These are phyloP conservation scores for Pelecanus crispus DNA, from an alignment of 2,113 vertebrate genomes.

Conservation along the genomic window DNA sequence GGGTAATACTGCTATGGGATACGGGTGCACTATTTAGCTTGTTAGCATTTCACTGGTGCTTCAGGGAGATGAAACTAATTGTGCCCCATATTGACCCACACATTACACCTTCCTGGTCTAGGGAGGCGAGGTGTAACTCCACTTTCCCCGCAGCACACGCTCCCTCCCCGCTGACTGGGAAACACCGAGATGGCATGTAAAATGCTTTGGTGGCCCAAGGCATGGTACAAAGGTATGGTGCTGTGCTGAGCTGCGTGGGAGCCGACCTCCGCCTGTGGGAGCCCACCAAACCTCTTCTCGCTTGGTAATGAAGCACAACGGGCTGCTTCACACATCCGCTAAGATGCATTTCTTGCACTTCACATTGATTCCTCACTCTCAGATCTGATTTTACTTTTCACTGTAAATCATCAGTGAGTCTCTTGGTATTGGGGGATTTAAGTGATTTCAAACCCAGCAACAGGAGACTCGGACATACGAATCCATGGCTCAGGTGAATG, in stretches of 20 bases:
- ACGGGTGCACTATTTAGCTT: background rate
- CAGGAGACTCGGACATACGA: background rate
- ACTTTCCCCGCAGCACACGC: background rate
- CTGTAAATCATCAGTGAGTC: background rate
- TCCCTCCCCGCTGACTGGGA: background rate
- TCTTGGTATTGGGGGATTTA: background rate
- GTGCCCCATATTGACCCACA: background rate
- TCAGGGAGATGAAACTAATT: background rate
- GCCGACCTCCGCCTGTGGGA: background rate
- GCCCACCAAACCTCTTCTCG: background rate
- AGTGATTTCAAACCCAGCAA: background rate
- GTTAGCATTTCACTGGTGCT: background rate
- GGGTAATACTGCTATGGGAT: rapidly evolving
- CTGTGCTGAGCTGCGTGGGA: rapidly evolving
- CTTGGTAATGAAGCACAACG: background rate
- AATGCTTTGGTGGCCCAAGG: background rate
- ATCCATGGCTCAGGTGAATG: background rate
- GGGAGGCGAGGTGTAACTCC: background rate
- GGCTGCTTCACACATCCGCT: background rate
- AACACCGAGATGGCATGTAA: background rate
- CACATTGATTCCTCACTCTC: background rate
- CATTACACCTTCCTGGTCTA: background rate
- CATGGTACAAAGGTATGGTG: rapidly evolving
- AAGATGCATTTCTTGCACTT: background rate
- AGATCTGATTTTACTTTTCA: background rate